phyloP scores from a whole-genome alignment of 64 coral and sea anemone genomes.

The Pocillopora verrucosa region DNA sequence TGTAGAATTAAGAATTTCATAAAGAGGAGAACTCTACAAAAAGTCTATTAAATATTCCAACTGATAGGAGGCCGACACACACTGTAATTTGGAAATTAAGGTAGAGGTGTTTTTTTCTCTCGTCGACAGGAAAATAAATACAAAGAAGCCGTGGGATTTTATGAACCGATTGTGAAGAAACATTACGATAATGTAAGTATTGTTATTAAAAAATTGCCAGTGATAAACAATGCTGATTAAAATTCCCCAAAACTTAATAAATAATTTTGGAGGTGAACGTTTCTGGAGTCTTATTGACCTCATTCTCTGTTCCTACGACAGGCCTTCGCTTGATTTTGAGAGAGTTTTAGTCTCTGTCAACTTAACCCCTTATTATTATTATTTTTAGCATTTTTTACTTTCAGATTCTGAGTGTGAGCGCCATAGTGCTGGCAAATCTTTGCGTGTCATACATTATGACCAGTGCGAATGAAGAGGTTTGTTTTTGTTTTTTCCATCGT shows the following conservation, averaged over 20 bases:
- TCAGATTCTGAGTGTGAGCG: conserved; percentile 97
- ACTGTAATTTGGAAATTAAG: neutral
- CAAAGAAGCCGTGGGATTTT: conserved; percentile 98
- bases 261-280: too few species aligned
- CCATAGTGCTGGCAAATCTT: conserved; percentile 94
- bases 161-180: conserved; percentile 99
- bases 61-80: too few species aligned
- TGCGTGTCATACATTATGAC: conserved; percentile 99
- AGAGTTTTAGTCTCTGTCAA: too few species aligned
- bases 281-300: too few species aligned
- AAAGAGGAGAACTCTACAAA: neutral
- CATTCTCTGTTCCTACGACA: too few species aligned
- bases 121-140: conserved; percentile 93
- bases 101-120: neutral
- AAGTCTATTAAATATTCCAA: neutral
- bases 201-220: too few species aligned
- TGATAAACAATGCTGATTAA: too few species aligned
- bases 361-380: too few species aligned
- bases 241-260: too few species aligned
- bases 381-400: neutral
- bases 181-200: conserved; percentile 96
- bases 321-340: too few species aligned
- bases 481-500: neutral
- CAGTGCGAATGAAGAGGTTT: conserved; percentile 97
- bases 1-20: too few species aligned